A percentile compares a stretch with the other conserved stretches of the same genome.
These are phyloP conservation scores for Xerus rutilus DNA, from an alignment of 2,797 vertebrate genomes.

Conservation along the genomic window DNA sequence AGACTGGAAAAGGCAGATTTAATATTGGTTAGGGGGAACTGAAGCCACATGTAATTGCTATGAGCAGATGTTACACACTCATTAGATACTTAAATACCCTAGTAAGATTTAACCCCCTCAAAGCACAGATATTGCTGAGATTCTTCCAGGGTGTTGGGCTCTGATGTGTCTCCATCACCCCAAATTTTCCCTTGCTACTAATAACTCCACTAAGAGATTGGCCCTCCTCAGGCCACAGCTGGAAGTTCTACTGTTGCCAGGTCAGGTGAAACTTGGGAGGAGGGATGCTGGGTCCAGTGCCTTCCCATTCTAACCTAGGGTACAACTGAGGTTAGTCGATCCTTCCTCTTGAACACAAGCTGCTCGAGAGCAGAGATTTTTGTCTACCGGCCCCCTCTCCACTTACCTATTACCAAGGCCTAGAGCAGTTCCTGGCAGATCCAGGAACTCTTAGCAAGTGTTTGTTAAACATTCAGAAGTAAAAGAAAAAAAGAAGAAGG, in stretches of 20 bases:
- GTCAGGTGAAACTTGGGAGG: not conserved
- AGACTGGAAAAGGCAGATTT: not conserved
- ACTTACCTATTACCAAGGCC: not conserved
- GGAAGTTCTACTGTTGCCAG: rapidly evolving
- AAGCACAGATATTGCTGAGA: not conserved
- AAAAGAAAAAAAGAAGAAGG: not conserved
- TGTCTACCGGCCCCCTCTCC: rapidly evolving
- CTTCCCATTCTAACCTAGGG: not conserved
- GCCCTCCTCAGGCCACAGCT: too few species aligned
- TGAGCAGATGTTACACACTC: not conserved
- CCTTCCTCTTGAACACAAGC: not conserved
- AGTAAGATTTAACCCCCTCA: not conserved
- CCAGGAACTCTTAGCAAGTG: not conserved
- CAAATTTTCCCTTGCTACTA: not conserved
- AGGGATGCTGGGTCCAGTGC: not conserved
- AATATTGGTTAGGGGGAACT: not conserved
- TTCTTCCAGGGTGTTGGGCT: not conserved
- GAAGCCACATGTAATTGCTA: rapidly evolving
- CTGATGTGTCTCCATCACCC: not conserved
- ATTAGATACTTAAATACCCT: too few species aligned
- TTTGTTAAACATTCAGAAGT: not conserved
- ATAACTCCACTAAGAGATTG: too few species aligned
- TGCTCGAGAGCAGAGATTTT: rapidly evolving
- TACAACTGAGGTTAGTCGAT: not conserved
- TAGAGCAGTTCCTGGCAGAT: not conserved